A percentile compares a stretch with the other conserved stretches of the same genome.
phyloP scores from a whole-genome alignment of 37 sponge, comb jelly and placozoan species.

The Aphrocallistes beatrix region DNA sequence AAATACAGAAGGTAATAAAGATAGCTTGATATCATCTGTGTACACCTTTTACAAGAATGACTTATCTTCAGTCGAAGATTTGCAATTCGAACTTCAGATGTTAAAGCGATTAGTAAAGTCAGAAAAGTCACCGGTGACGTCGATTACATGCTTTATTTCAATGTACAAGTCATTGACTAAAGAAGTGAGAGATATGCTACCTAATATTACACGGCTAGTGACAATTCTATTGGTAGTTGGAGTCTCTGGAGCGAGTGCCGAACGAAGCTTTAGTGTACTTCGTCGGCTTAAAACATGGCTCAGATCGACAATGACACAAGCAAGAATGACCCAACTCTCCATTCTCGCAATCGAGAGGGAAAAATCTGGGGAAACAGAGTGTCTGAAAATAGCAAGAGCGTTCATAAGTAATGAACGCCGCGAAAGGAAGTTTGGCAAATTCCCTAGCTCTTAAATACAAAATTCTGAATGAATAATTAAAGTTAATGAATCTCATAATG shows the following conservation, averaged over 20 bases:
- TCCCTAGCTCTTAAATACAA: not conserved
- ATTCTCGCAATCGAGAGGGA: not conserved
- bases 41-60: constrained; percentile 4
- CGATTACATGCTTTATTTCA: not conserved
- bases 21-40: not conserved
- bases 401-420: not conserved
- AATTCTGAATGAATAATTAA: too few species aligned
- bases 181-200: not conserved
- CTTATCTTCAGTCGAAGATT: constrained; percentile 6
- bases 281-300: not conserved
- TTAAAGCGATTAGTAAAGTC: not conserved
- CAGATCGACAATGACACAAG: not conserved
- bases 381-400: not conserved
- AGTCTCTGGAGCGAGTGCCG: not conserved
- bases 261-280: constrained; percentile 1
- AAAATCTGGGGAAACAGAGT: not conserved
- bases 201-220: constrained; percentile 1
- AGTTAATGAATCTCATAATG: not conserved
- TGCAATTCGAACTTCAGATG: constrained; percentile 4
- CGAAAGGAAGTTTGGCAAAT: constrained; percentile 1
- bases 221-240: constrained; percentile 1
- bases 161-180: not conserved
- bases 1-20: not conserved
- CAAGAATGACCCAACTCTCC: not conserved
- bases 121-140: not conserved